Evolutionary conservation across 2,888 invertebrate genomes (phyloP).

Genomic region (Formica aserva): DNA sequence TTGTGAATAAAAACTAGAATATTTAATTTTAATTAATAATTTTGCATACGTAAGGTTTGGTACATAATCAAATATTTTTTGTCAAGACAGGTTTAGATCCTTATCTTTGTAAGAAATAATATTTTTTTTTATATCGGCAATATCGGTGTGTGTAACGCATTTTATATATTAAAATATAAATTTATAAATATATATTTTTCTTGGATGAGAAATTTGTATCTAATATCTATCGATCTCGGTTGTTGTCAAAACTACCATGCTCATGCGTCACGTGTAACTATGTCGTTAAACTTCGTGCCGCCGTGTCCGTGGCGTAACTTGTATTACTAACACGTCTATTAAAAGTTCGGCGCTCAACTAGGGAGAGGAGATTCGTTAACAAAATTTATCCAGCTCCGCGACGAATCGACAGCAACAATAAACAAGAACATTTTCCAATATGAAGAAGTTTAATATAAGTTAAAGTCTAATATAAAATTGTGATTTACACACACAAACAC

Average conservation of each 20-base stretch:
- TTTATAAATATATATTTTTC: neutral
- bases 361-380: slow-evolving; percentile 35
- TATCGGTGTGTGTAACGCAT: no score
- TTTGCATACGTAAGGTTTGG: neutral
- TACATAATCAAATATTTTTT: neutral
- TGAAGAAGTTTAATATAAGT: neutral
- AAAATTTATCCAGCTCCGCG: slow-evolving; percentile 48
- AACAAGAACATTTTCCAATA: neutral
- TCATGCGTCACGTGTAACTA: slow-evolving; percentile 61
- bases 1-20: neutral
- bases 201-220: neutral
- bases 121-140: neutral
- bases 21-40: neutral
- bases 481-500: neutral
- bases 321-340: slow-evolving; percentile 49
- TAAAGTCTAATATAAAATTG: slow-evolving; percentile 5
- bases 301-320: slow-evolving; percentile 45
- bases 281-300: slow-evolving; percentile 66
- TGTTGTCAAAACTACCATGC: neutral
- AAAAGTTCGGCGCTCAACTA: slow-evolving; percentile 46
- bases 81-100: neutral
- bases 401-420: slow-evolving; percentile 17
- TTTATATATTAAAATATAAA: neutral
- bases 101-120: neutral
- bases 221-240: slow-evolving; percentile 8